These are phyloP conservation scores for Temnothorax rugatulus DNA, from an alignment of 2,888 invertebrate genomes.

Conservation along the genomic window DNA sequence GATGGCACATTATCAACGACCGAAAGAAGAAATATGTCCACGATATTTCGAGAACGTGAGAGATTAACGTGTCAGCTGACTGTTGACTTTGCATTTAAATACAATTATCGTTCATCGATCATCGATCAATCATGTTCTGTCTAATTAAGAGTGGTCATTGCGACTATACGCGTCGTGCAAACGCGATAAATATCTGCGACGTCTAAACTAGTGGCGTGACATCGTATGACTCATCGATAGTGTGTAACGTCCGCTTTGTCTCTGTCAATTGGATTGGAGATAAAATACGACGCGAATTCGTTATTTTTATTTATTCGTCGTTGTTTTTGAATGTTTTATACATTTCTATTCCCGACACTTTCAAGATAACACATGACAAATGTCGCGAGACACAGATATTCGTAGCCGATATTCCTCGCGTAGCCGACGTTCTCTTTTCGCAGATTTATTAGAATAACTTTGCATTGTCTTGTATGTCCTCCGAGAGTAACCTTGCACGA, in stretches of 20 bases:
- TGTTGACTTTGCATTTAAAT: not conserved
- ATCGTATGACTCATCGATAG: conserved; percentile 34
- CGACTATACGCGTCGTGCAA: not conserved
- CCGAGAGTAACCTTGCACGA: not conserved
- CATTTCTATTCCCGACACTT: not conserved
- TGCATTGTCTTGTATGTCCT: not conserved
- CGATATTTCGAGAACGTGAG: not conserved
- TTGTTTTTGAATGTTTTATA: not conserved
- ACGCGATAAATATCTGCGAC: conserved; percentile 22
- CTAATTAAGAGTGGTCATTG: conserved; percentile 3
- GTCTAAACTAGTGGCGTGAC: conserved; percentile 39
- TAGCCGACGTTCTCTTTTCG: not conserved
- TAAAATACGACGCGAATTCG: not conserved
- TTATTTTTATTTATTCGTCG: conserved; percentile 7
- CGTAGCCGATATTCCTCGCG: not conserved
- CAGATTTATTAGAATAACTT: not conserved
- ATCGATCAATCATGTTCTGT: not conserved
- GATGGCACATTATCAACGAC: not conserved
- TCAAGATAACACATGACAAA: conserved; percentile 1
- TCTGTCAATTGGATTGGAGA: conserved; percentile 23
- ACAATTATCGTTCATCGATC: not conserved
- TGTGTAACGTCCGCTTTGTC: conserved; percentile 25
- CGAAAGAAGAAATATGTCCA: not conserved
- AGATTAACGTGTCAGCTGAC: not conserved
- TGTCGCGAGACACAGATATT: not conserved